These are phyloP conservation scores for Mormyrops attenuatus DNA, from an alignment of 2,797 vertebrate genomes.

Conservation along the genomic window DNA sequence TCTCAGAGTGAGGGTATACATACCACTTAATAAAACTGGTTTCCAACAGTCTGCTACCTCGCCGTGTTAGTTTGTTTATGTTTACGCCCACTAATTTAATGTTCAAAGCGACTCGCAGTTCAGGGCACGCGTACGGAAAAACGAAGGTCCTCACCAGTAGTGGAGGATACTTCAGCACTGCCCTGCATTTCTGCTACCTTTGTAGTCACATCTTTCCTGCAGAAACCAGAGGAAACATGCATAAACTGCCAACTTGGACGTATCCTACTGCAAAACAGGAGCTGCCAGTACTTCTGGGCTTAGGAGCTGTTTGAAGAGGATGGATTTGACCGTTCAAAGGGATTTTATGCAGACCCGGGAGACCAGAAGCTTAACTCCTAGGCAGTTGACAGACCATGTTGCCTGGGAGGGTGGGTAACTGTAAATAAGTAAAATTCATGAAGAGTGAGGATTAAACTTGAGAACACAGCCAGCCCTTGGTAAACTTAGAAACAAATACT, in stretches of 20 bases:
- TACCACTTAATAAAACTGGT: neutral
- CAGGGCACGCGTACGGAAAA: neutral
- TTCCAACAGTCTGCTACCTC: neutral
- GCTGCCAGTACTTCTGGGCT: neutral
- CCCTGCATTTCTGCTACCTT: neutral
- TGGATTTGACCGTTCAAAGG: neutral
- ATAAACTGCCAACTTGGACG: neutral
- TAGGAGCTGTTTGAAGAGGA: neutral
- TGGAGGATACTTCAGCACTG: neutral
- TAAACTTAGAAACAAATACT: neutral
- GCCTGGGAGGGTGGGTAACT: neutral
- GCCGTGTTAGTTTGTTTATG: neutral
- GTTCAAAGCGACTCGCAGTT: neutral
- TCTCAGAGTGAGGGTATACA: neutral
- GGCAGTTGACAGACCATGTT: neutral
- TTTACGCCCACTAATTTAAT: conserved; percentile 1
- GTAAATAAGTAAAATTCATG: neutral
- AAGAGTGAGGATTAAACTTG: neutral
- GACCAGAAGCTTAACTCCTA: neutral
- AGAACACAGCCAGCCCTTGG: neutral
- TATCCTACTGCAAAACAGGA: neutral
- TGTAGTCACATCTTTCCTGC: neutral
- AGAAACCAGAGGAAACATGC: neutral
- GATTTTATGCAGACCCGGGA: neutral
- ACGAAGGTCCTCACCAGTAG: neutral